These are phyloP conservation scores for Centroberyx gerrardi DNA, from an alignment of 2,797 vertebrate genomes.

Conservation along the genomic window DNA sequence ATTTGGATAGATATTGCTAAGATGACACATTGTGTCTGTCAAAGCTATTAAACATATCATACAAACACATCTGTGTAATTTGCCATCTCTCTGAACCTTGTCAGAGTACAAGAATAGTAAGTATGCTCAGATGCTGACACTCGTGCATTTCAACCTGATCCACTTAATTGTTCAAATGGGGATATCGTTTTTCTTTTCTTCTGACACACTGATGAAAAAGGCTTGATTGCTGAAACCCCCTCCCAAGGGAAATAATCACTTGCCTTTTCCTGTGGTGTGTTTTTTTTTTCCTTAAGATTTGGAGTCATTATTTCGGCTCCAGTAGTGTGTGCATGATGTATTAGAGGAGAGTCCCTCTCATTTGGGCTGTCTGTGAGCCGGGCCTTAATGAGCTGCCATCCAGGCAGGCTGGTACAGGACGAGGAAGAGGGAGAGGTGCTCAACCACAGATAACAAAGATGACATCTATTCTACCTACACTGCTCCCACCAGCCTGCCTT, in stretches of 20 bases:
- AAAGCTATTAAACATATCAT: slow-evolving; percentile 31
- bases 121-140: background rate
- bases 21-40: slow-evolving; percentile 28
- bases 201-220: background rate
- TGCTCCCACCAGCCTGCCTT: slow-evolving; percentile 13
- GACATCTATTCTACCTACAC: background rate
- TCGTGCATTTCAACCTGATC: background rate
- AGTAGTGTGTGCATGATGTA: background rate
- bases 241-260: slow-evolving; percentile 17
- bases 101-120: background rate
- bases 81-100: background rate
- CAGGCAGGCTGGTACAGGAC: background rate
- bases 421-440: background rate
- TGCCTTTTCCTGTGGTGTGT: background rate
- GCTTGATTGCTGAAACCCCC: background rate
- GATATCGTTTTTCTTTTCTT: background rate
- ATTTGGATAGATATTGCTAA: slow-evolving; percentile 23
- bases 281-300: background rate
- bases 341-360: slow-evolving; percentile 29
- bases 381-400: slow-evolving; percentile 44
- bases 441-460: background rate
- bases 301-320: slow-evolving; percentile 12
- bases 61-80: slow-evolving; percentile 23
- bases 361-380: slow-evolving; percentile 10
- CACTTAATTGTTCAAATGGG: background rate